phyloP scores from a whole-genome alignment of 2,797 vertebrate species.

The Leuciscus waleckii region DNA sequence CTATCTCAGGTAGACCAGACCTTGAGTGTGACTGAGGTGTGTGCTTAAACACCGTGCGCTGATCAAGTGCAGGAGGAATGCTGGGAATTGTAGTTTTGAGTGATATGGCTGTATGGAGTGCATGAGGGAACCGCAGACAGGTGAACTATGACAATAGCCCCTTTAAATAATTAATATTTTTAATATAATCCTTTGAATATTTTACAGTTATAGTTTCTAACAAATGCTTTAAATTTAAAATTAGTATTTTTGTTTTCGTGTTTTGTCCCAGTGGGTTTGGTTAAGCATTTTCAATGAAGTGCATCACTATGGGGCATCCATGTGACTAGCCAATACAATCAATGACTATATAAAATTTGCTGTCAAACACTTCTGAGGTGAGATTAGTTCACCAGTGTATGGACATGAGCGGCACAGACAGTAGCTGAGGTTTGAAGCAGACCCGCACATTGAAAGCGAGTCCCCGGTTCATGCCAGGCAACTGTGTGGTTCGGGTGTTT shows the following conservation, averaged over 20 bases:
- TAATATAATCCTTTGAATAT: neutral
- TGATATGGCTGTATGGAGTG: neutral
- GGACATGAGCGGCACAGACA: slow-evolving; percentile 22
- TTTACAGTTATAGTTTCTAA: neutral
- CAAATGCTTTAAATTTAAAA: neutral
- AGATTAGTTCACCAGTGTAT: slow-evolving; percentile 31
- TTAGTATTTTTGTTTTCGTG: neutral
- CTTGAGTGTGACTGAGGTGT: neutral
- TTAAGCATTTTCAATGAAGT: neutral
- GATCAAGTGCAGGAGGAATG: neutral
- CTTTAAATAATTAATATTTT: neutral
- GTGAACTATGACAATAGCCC: neutral
- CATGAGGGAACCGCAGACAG: neutral
- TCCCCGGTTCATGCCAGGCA: slow-evolving; percentile 36
- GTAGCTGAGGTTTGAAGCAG: slow-evolving; percentile 54
- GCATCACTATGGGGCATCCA: neutral
- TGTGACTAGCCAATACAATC: neutral
- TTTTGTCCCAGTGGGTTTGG: neutral
- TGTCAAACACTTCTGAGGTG: neutral
- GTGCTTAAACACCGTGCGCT: neutral
- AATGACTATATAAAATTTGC: neutral
- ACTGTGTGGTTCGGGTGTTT: neutral
- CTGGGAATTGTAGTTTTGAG: neutral
- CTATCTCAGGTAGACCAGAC: neutral
- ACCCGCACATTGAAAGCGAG: slow-evolving; percentile 48